A percentile compares a stretch with the other conserved stretches of the same genome.
These are phyloP conservation scores for Antennarius maculatus DNA, from an alignment of 2,797 vertebrate species.

Conservation along the genomic window DNA sequence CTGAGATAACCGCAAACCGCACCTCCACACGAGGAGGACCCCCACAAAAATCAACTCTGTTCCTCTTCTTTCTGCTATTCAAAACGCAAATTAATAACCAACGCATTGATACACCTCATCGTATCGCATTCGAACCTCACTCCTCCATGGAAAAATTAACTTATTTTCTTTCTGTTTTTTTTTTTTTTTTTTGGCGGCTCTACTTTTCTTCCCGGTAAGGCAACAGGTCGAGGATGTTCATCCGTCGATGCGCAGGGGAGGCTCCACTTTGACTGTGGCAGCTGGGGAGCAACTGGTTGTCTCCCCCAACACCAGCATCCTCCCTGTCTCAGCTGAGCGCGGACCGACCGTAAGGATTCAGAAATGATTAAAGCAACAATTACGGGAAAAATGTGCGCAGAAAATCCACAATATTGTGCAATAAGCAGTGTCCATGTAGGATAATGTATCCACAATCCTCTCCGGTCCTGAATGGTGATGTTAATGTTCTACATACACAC, in stretches of 20 bases:
- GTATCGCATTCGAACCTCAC: slow-evolving; percentile 31
- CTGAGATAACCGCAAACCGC: slow-evolving; percentile 53
- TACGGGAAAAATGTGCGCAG: background rate
- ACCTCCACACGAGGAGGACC: slow-evolving; percentile 51
- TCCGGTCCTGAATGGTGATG: background rate
- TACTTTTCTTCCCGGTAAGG: slow-evolving; percentile 58
- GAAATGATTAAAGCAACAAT: background rate
- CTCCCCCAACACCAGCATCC: slow-evolving; percentile 64
- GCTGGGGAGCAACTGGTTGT: slow-evolving; percentile 79
- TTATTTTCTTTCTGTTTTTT: slow-evolving; percentile 12
- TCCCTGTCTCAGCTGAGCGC: slow-evolving; percentile 60
- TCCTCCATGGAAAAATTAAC: slow-evolving; percentile 22
- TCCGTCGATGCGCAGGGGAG: slow-evolving; percentile 59
- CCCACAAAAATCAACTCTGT: slow-evolving; percentile 53
- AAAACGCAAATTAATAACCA: slow-evolving; percentile 46
- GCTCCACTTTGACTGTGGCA: slow-evolving; percentile 67
- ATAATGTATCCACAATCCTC: background rate
- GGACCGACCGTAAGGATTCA: slow-evolving; percentile 19
- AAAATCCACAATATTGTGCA: background rate
- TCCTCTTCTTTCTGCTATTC: slow-evolving; percentile 60
- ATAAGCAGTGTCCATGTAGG: background rate
- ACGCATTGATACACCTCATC: slow-evolving; percentile 56
- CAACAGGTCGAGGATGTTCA: slow-evolving; percentile 74
- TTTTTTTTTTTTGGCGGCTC: too few relatives aligned
- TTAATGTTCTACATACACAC: slow-evolving; percentile 28